These are phyloP conservation scores for Euura saliciscinereae DNA, from an alignment of 1,140 invertebrate genomes.

Conservation along the genomic window DNA sequence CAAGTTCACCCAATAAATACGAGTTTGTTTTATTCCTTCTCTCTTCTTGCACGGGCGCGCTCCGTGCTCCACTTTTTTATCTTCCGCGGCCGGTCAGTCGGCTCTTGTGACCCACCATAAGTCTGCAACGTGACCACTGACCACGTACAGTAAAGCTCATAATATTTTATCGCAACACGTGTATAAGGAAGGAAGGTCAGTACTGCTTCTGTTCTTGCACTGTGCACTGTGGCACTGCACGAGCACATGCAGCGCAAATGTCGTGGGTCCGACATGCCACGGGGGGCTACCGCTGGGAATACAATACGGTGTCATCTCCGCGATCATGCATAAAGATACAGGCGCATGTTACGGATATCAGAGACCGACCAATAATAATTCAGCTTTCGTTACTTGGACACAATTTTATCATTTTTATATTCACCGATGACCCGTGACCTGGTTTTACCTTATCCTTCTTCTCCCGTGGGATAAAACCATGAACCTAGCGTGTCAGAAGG, in stretches of 20 bases:
- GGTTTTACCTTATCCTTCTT: too few relatives aligned
- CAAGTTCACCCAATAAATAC: neutral
- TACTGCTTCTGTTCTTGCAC: neutral
- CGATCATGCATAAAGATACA: neutral
- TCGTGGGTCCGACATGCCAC: neutral
- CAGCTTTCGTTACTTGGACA: too few relatives aligned
- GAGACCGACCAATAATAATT: too few relatives aligned
- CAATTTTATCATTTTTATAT: too few relatives aligned
- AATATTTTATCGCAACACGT: slow-evolving; percentile 3
- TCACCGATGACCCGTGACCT: too few relatives aligned
- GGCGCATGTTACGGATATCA: neutral
- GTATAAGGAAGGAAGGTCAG: slow-evolving; percentile 1
- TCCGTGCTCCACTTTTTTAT: neutral
- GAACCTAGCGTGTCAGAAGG: neutral
- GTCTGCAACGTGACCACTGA: neutral
- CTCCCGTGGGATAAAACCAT: too few relatives aligned
- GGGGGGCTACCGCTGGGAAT: neutral
- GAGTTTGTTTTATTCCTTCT: too few relatives aligned
- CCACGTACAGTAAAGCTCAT: neutral
- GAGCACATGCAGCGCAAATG: neutral
- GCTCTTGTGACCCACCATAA: neutral
- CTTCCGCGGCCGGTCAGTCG: neutral
- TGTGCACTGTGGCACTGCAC: too few relatives aligned
- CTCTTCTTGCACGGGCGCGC: neutral
- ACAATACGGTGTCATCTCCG: neutral